These are phyloP conservation scores for Phalloptychus januarius DNA, from an alignment of 2,797 vertebrate genomes.

Conservation along the genomic window DNA sequence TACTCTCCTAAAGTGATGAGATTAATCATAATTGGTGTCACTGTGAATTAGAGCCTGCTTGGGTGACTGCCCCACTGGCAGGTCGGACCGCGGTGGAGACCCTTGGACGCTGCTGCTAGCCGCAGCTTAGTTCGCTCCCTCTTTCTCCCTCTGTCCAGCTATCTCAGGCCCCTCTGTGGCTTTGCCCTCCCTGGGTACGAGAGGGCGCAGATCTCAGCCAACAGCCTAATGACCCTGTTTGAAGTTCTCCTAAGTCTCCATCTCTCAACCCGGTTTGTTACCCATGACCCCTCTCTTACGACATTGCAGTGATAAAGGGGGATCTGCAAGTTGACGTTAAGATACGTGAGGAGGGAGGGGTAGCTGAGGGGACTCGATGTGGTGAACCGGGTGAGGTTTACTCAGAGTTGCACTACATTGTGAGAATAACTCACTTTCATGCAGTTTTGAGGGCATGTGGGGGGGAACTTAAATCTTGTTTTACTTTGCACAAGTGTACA, in stretches of 20 bases:
- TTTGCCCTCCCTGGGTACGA: constrained; percentile 71
- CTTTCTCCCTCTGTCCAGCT: constrained; percentile 50
- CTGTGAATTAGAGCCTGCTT: constrained; percentile 94
- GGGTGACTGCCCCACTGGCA: constrained; percentile 91
- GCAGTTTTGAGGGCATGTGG: neutral
- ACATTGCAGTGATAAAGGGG: constrained; percentile 73
- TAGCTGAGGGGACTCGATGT: constrained; percentile 35
- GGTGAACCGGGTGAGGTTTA: constrained; percentile 37
- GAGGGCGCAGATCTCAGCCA: constrained; percentile 76
- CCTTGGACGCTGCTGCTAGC: constrained; percentile 90
- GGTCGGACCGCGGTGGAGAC: constrained; percentile 92
- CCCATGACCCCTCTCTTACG: constrained; percentile 79
- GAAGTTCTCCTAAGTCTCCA: constrained; percentile 77
- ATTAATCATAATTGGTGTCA: constrained; percentile 99
- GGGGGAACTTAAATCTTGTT: constrained; percentile 9
- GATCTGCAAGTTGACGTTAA: constrained; percentile 81
- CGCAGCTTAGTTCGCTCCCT: constrained; percentile 68
- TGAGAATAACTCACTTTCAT: constrained; percentile 37
- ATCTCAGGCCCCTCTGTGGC: constrained; percentile 70
- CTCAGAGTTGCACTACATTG: constrained; percentile 55
- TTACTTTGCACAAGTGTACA: neutral
- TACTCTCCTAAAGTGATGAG: constrained; percentile 97
- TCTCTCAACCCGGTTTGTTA: constrained; percentile 72
- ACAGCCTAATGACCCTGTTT: constrained; percentile 83
- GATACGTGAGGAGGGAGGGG: constrained; percentile 86